phyloP scores from a whole-genome alignment of 2,888 invertebrate genomes.

The Euzophera pinguis region DNA sequence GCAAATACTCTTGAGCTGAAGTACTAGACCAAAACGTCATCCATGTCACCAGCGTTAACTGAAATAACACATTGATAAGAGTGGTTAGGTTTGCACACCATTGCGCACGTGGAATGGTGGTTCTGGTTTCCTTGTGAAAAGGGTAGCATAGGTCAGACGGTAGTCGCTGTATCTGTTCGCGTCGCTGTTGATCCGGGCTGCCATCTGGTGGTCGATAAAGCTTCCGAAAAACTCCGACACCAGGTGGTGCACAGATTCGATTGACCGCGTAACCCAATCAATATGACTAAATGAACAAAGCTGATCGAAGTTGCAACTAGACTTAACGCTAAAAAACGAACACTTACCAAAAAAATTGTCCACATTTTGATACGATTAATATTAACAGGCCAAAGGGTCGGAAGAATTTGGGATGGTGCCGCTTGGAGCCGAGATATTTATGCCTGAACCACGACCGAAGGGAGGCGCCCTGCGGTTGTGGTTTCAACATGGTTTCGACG shows the following conservation, averaged over 20 bases:
- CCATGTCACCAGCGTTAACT: constrained; percentile 51
- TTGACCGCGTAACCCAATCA: too few relatives aligned
- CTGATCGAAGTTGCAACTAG: too few relatives aligned
- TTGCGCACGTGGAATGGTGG: too few relatives aligned
- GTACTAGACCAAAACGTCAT: constrained; percentile 55
- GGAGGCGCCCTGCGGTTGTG: constrained; percentile 43
- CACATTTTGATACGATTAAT: constrained; percentile 40
- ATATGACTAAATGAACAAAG: too few relatives aligned
- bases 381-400: constrained; percentile 21
- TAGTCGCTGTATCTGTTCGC: too few relatives aligned
- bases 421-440: constrained; percentile 48
- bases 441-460: constrained; percentile 32
- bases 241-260: too few relatives aligned
- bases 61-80: constrained; percentile 23
- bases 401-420: constrained; percentile 36
- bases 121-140: too few relatives aligned
- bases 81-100: too few relatives aligned
- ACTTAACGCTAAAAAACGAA: neutral
- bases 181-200: too few relatives aligned
- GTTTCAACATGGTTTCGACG: constrained; percentile 35
- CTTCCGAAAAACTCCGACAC: too few relatives aligned
- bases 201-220: too few relatives aligned
- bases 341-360: constrained; percentile 57
- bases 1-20: constrained; percentile 72
- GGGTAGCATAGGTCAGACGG: too few relatives aligned